These are phyloP conservation scores for Oreocharis arfaki DNA, from an alignment of 2,113 vertebrate species.

Conservation along the genomic window DNA sequence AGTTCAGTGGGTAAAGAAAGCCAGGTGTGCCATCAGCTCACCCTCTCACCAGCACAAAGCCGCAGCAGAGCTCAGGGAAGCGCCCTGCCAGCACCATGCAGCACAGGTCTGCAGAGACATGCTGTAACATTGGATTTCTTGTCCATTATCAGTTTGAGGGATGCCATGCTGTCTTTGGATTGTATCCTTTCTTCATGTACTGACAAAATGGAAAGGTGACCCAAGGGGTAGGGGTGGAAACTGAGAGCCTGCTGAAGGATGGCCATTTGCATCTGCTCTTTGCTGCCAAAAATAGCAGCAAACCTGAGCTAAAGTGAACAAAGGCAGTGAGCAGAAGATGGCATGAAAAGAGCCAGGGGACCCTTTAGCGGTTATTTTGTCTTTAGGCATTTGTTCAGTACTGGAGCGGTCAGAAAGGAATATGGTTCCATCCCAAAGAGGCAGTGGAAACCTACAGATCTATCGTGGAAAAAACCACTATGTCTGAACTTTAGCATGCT, in stretches of 20 bases:
- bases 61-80: fast-evolving
- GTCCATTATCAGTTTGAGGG: background rate
- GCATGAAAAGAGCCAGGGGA: background rate
- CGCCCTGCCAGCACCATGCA: background rate
- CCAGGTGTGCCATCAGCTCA: background rate
- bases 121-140: fast-evolving
- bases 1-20: background rate
- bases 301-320: background rate
- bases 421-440: background rate
- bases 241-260: background rate
- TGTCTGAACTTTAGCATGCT: background rate
- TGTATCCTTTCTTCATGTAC: background rate
- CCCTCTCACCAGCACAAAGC: background rate
- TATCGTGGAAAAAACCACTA: background rate
- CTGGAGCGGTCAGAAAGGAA: background rate
- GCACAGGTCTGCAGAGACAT: background rate
- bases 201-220: background rate
- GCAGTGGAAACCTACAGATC: background rate
- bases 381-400: background rate
- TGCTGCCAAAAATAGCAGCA: background rate
- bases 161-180: background rate
- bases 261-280: background rate
- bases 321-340: background rate
- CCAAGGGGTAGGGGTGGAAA: background rate
- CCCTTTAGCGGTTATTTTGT: background rate